These are phyloP conservation scores for Stenopsyche tienmushanensis DNA, from an alignment of 1,140 invertebrate species.

Conservation along the genomic window DNA sequence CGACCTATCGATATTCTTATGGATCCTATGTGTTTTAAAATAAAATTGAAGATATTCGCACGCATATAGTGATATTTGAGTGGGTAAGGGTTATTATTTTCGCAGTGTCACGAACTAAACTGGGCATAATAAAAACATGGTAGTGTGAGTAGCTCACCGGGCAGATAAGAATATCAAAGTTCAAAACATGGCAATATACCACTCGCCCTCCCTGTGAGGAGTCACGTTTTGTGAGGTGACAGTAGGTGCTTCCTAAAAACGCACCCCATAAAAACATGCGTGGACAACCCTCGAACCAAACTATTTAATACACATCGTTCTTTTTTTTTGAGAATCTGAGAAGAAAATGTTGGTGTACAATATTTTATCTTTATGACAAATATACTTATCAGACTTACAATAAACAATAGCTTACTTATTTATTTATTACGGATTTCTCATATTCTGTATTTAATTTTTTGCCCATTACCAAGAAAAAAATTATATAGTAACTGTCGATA, in stretches of 20 bases:
- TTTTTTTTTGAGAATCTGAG: too few relatives aligned
- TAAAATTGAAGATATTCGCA: too few relatives aligned
- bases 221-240: slow-evolving; percentile 40
- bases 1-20: too few relatives aligned
- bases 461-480: too few relatives aligned
- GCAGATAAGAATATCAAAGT: slow-evolving; percentile 31
- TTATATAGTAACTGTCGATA: too few relatives aligned
- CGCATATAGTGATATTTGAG: too few relatives aligned
- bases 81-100: slow-evolving; percentile 15
- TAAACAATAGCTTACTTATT: neutral
- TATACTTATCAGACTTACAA: neutral
- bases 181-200: slow-evolving; percentile 20
- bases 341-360: too few relatives aligned
- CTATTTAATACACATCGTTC: neutral
- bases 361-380: neutral
- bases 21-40: too few relatives aligned
- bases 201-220: slow-evolving; percentile 1
- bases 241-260: slow-evolving; percentile 19
- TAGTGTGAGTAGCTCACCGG: neutral
- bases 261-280: neutral
- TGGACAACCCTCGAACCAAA: neutral
- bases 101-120: slow-evolving; percentile 25
- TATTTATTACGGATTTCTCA: neutral
- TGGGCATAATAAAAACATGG: slow-evolving; percentile 33
- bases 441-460: neutral